Evolutionary conservation across 2,888 invertebrate species (phyloP).

Genomic region (Drosophila kuntzei): DNA sequence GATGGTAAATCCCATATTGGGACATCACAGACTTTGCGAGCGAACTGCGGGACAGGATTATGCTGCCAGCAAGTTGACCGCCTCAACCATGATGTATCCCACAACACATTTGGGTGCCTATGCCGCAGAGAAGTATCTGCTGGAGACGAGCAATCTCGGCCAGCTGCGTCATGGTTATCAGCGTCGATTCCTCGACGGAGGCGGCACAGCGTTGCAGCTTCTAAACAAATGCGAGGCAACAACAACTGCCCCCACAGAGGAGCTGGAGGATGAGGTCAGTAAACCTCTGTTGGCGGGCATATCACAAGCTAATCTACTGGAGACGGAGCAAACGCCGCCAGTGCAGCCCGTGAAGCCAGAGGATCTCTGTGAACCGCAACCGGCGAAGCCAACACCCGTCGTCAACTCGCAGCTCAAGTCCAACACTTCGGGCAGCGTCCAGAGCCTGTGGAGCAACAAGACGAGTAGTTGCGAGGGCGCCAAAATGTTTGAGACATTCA

Average conservation of each 20-base stretch:
- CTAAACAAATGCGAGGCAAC: constrained; percentile 67
- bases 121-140: constrained; percentile 74
- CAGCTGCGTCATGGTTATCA: constrained; percentile 71
- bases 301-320: constrained; percentile 63
- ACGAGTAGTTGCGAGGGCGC: constrained; percentile 85
- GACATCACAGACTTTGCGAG: constrained; percentile 89
- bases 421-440: constrained; percentile 83
- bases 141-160: constrained; percentile 73
- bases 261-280: constrained; percentile 75
- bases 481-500: constrained; percentile 85
- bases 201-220: constrained; percentile 81
- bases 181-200: constrained; percentile 80
- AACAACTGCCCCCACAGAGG: constrained; percentile 19
- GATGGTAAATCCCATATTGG: constrained; percentile 86
- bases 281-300: constrained; percentile 75
- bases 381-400: constrained; percentile 53
- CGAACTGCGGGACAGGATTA: constrained; percentile 65
- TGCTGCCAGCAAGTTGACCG: constrained; percentile 50
- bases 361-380: constrained; percentile 64
- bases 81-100: constrained; percentile 73
- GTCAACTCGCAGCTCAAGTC: constrained; percentile 65
- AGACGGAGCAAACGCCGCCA: constrained; percentile 38
- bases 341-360: constrained; percentile 52
- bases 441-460: constrained; percentile 85
- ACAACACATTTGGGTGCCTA: constrained; percentile 77